phyloP scores from a whole-genome alignment of 2,797 vertebrate species.

The Rhincodon typus region DNA sequence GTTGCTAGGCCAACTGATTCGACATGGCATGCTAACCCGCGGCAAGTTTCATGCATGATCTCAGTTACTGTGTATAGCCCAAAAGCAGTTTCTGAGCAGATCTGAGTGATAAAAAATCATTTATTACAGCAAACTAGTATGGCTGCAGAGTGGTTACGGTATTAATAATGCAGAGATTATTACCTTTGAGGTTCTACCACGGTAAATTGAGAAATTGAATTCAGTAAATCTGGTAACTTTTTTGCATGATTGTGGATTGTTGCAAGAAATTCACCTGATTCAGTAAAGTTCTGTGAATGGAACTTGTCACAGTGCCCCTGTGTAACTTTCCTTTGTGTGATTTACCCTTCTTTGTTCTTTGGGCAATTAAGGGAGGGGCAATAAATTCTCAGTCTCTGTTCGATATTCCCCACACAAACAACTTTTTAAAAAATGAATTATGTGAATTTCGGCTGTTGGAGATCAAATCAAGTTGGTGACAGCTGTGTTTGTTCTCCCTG shows the following conservation, averaged over 20 bases:
- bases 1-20: slow-evolving; percentile 23
- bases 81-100: slow-evolving; percentile 4
- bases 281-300: background rate
- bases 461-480: slow-evolving; percentile 24
- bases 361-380: background rate
- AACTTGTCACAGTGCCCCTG: background rate
- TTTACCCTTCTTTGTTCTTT: background rate
- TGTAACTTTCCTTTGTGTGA: background rate
- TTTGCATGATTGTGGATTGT: background rate
- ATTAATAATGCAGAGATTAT: background rate
- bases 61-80: background rate
- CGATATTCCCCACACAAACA: background rate
- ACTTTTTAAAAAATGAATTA: background rate
- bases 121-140: background rate
- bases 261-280: background rate
- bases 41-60: slow-evolving; percentile 18
- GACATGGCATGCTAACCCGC: slow-evolving; percentile 22
- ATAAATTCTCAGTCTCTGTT: background rate
- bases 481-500: slow-evolving; percentile 18
- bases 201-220: background rate
- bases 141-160: background rate
- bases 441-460: background rate
- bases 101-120: slow-evolving; percentile 5
- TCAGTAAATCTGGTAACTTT: background rate
- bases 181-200: too few species aligned